Conservation (phyloP, 2,797 vertebrate genomes). For the Pangasius djambal region DNA sequence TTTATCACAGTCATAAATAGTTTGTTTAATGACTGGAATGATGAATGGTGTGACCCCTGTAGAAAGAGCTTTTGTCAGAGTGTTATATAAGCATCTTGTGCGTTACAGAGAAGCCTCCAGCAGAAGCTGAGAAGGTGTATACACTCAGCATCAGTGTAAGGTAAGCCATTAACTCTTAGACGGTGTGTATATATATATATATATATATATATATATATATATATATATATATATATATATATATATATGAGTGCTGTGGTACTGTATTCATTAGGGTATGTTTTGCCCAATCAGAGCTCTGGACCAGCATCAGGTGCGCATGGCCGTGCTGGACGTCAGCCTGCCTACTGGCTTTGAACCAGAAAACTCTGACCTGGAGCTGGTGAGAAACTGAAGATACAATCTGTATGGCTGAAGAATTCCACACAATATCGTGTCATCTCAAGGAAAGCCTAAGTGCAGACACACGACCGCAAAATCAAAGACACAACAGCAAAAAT, state of each 20-base stretch:
- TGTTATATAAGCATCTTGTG: background rate
- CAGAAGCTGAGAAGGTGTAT: constrained; percentile 69
- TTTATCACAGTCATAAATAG: background rate
- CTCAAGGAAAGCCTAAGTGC: background rate
- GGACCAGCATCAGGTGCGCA: constrained; percentile 68
- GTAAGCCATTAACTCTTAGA: constrained; percentile 49
- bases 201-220: no score
- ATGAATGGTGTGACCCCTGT: background rate
- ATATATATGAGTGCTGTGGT: background rate
- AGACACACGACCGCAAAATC: background rate
- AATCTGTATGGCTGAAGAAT: background rate
- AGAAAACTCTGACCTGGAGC: constrained; percentile 74
- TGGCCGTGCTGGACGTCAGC: constrained; percentile 76
- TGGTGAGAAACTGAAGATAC: constrained; percentile 60
- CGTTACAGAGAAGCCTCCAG: constrained; percentile 67
- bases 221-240: no score
- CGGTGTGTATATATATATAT: no score
- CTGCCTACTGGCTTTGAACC: constrained; percentile 78
- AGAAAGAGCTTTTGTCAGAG: background rate
- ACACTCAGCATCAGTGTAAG: constrained; percentile 71
- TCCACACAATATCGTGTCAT: background rate
- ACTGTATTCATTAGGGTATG: background rate
- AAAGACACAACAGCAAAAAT: background rate
- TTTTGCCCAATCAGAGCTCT: constrained; percentile 63
- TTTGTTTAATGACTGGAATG: background rate